Base-by-base conservation (phyloP, 2,888 invertebrate species). In the Pterobdella sp. region DNA sequence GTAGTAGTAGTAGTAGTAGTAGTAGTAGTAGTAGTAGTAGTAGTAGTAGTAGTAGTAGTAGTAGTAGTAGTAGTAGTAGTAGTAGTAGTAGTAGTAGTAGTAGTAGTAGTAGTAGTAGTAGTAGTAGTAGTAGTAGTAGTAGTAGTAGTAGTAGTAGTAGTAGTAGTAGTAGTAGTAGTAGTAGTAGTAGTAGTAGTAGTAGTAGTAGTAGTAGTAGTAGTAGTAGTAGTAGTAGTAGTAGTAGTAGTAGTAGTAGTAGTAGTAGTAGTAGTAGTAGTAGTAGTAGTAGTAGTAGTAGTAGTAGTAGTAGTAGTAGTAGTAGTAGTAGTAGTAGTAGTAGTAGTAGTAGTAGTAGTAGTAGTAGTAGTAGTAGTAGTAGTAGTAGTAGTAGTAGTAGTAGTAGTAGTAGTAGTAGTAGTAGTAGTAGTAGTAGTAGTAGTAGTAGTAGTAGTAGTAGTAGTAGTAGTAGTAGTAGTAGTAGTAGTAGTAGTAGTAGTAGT, bases 41-140 rank as follows among this genome's bases (percentile, higher is more conserved):
- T 68, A 68, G 68, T 68, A 68, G 68, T 68, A 68, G 68, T 68
- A 68, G 68, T 68, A 68, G 68, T 68, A 68, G 68, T 68, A 68
- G 68, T 68, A 68, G 68, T 68, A 68, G 68, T 68, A 68, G 68
- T 68, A 68, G 68, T 68, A 37, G n/a, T 74, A 73, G 76, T 78
- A 35, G 3, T 64, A 22, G n/a, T 14, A 10, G 10, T 1, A 22
- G 29, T 68, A 68, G 68, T 68, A 68, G 68, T 42, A 68, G 68
- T 34, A 35, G 68, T 31, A 68, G n/a, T 68, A 29, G 68, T 68
- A 68, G 68, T 68, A 31, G 68, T 68, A 68, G 68, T 68, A 68
- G 68, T 68, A 68, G 68, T 68, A 68, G 68, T 68, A 68, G 68
- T 68, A 68, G 68, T 68, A 68, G 68, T 68, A 37, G n/a, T 74